Base-by-base conservation (phyloP, 2,888 invertebrate species). In the Lobophora halterata region DNA sequence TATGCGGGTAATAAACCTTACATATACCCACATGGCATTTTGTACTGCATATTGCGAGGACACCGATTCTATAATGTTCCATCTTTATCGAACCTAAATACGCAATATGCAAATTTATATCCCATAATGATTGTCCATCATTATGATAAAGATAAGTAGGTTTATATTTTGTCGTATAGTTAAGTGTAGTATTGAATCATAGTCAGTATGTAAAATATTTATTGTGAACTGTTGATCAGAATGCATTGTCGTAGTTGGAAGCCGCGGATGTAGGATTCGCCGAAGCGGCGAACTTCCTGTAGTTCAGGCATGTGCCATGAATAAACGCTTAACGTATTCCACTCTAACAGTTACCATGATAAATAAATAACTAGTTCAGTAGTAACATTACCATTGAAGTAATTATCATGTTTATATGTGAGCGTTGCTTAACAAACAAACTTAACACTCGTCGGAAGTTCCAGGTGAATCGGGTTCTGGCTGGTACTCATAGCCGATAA, bases 221-320 rank as follows among this genome's bases (percentile, higher is more conserved):
- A 49, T 42, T 46, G 43, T 31, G 37, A 42, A 46, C 21, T 41
- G 28, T 53, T 44, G 54, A 70, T 73, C 68, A 71, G 65, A 72
- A 75, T 76, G 69, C 55, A 63, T 66, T 71, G 65, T 76, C 65
- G 63, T 67, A 66, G 69, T 57, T 58, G 65, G 65, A 61, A 59
- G 61, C 61, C 61, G 62, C 54, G 47, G 47, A 51, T 59, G 53
- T 47, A 61, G 61, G 66, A 74, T 83, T 83, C 82, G 71, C 48
- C 68, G 83, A 82, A 82, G 58, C 64, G 64, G 58, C 69, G 46
- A 65, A 73, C 77, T 79, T 85, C 82, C 82, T 81, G 81, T 64
- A 69, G 72, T 62, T 59, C 56, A 63, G 55, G 67, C 71, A 64
- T 78, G 71, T 58, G 71, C 63, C 65, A 71, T 80, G 78, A 77